Conservation (phyloP, 2,888 invertebrate species). For the Mantis religiosa region DNA sequence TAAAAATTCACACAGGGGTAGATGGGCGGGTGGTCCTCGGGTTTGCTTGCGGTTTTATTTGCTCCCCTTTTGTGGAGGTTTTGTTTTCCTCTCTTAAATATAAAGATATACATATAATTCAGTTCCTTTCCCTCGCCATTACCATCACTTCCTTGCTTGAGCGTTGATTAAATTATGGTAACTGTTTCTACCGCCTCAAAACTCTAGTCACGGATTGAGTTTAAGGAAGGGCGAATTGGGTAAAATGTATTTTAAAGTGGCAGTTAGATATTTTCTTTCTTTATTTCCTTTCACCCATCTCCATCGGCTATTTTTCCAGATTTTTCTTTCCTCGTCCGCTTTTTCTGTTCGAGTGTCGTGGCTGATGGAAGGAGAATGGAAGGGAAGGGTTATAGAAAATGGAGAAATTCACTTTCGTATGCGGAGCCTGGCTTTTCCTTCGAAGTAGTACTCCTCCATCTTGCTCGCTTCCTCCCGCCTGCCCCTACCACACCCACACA, state of each 20-base stretch:
- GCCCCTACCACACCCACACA: neutral
- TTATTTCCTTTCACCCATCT: neutral
- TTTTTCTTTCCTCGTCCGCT: neutral
- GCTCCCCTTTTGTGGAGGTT: neutral
- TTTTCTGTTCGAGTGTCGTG: neutral
- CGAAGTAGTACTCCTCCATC: neutral
- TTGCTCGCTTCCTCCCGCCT: neutral
- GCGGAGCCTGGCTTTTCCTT: slow-evolving; percentile 1
- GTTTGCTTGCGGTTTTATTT: slow-evolving; percentile 3
- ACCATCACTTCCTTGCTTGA: neutral
- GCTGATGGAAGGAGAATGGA: neutral
- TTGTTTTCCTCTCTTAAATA: neutral
- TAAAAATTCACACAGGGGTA: neutral
- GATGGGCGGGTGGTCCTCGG: neutral
- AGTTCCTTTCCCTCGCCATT: neutral
- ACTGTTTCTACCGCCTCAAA: neutral
- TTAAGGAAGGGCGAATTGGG: slow-evolving; percentile 12
- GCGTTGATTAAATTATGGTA: slow-evolving; percentile 7
- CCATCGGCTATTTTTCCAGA: neutral
- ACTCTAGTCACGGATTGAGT: slow-evolving; percentile 2
- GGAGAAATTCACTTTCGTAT: slow-evolving; percentile 12
- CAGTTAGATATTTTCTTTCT: slow-evolving; percentile 4
- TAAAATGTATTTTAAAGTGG: slow-evolving; percentile 17
- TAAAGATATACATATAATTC: neutral
- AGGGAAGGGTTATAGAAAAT: slow-evolving; percentile 9